These are phyloP conservation scores for Dolichoris vasculosae DNA, from an alignment of 1,140 invertebrate genomes.

Conservation along the genomic window DNA sequence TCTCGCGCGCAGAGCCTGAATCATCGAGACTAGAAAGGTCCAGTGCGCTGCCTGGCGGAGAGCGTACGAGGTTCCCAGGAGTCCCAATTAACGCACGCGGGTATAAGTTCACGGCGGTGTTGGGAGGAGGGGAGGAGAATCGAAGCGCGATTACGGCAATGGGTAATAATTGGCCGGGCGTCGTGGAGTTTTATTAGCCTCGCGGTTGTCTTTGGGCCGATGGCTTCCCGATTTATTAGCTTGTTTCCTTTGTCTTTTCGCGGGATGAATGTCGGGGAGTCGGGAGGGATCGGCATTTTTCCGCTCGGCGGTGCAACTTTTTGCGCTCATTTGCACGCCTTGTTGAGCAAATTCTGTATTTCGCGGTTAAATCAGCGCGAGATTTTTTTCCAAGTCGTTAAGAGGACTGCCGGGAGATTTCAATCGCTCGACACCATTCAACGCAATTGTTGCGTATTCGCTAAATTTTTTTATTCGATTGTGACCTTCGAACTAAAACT, in stretches of 20 bases:
- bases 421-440: neutral
- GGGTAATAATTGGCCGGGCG: constrained; percentile 54
- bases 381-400: neutral
- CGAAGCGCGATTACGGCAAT: constrained; percentile 52
- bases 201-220: neutral
- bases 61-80: constrained; percentile 50
- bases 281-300: neutral
- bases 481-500: constrained; percentile 12
- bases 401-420: neutral
- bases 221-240: constrained; percentile 5
- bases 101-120: constrained; percentile 10
- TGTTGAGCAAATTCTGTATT: constrained; percentile 9
- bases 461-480: neutral
- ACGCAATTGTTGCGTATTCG: constrained; percentile 6
- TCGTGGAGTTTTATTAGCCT: neutral
- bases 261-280: neutral
- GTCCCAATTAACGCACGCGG: constrained; percentile 54
- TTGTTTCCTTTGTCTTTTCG: constrained; percentile 8
- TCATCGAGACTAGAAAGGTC: constrained; percentile 47
- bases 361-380: neutral
- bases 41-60: constrained; percentile 11
- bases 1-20: constrained; percentile 21
- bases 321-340: constrained; percentile 13
- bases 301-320: neutral
- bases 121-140: constrained; percentile 38